These are phyloP conservation scores for Pollimyrus isidori DNA, from an alignment of 2,113 vertebrate species.

Conservation along the genomic window DNA sequence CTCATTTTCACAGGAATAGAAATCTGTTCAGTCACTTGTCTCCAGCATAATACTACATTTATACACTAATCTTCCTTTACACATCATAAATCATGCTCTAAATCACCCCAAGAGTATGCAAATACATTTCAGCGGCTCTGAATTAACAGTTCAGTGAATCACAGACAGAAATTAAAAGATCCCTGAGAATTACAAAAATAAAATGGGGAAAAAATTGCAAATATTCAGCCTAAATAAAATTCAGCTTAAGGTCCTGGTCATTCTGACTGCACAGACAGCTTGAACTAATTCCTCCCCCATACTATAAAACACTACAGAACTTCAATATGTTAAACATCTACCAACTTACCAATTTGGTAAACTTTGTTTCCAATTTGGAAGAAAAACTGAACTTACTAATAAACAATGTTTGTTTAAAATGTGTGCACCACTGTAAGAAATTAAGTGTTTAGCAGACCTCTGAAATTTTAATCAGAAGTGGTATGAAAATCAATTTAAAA, in stretches of 20 bases:
- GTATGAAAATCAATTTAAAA: conserved; percentile 22
- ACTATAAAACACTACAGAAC: conserved; percentile 47
- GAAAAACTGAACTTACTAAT: conserved; percentile 61
- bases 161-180: conserved; percentile 21
- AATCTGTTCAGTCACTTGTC: conserved; percentile 12
- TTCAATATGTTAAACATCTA: conserved; percentile 80
- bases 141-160: neutral
- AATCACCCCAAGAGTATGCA: neutral
- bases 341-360: conserved; percentile 98
- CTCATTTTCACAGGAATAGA: conserved; percentile 10
- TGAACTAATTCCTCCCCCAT: conserved; percentile 28
- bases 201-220: conserved; percentile 25
- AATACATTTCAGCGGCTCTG: neutral
- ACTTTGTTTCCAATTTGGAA: conserved; percentile 99
- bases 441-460: neutral
- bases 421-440: conserved; percentile 16
- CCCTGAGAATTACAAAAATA: conserved; percentile 52
- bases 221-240: conserved; percentile 29
- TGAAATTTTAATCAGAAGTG: neutral
- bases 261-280: conserved; percentile 31
- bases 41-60: neutral
- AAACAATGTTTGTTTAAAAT: conserved; percentile 37
- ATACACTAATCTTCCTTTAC: neutral
- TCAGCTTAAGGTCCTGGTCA: conserved; percentile 25
- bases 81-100: neutral